These are phyloP conservation scores for Tyria jacobaeae DNA, from an alignment of 2,888 invertebrate genomes.

Conservation along the genomic window DNA sequence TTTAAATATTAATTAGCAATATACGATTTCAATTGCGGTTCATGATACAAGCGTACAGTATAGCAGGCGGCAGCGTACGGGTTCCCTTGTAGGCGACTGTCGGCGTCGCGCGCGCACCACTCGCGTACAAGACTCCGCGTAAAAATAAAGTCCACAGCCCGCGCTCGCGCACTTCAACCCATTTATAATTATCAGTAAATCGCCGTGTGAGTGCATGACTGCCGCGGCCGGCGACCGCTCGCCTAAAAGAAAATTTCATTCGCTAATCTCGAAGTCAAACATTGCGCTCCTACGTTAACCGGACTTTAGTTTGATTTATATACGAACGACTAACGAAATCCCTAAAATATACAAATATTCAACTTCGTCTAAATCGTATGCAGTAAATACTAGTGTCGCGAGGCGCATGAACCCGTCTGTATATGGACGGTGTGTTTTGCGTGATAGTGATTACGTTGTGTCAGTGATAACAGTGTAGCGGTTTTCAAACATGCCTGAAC, in stretches of 20 bases:
- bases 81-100: constrained; percentile 74
- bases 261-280: constrained; percentile 66
- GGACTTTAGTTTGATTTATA: constrained; percentile 66
- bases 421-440: constrained; percentile 67
- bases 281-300: constrained; percentile 56
- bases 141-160: constrained; percentile 85
- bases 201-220: constrained; percentile 82
- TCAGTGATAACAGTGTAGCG: constrained; percentile 75
- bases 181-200: constrained; percentile 87
- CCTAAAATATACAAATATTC: constrained; percentile 61
- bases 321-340: constrained; percentile 60
- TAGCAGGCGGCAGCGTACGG: constrained; percentile 64
- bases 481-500: constrained; percentile 77
- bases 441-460: constrained; percentile 71
- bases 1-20: constrained; percentile 82
- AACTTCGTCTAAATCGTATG: constrained; percentile 62
- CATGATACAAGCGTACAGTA: constrained; percentile 70
- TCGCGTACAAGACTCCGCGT: constrained; percentile 83
- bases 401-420: constrained; percentile 61
- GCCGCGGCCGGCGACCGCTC: constrained; percentile 77
- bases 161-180: constrained; percentile 83
- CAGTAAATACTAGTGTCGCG: constrained; percentile 69
- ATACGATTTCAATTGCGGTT: constrained; percentile 71
- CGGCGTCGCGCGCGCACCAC: constrained; percentile 75
- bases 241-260: constrained; percentile 74